These are phyloP conservation scores for Geodia barretti DNA, from an alignment of 37 sponge, comb jelly and placozoan species.

Conservation along the genomic window DNA sequence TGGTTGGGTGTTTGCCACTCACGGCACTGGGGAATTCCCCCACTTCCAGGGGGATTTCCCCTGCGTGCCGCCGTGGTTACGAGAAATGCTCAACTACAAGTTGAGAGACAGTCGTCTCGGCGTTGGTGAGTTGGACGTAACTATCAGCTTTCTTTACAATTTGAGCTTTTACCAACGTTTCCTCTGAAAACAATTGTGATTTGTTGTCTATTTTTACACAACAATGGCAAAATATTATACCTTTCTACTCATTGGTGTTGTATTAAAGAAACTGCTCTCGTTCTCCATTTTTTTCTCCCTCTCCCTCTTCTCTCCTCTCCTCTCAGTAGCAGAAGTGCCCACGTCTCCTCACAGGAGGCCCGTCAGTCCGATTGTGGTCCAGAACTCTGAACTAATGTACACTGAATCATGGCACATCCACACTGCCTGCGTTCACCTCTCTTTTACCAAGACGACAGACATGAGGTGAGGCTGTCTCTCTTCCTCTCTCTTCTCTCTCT, in stretches of 20 bases:
- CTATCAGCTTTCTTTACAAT: too few species aligned
- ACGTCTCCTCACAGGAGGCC: not conserved
- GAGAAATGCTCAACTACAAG: constrained; percentile 17
- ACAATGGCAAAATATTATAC: too few species aligned
- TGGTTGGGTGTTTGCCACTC: constrained; percentile 49
- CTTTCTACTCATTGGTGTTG: too few species aligned
- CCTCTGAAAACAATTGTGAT: too few species aligned
- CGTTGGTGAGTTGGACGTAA: not conserved
- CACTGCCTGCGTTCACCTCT: constrained; percentile 52
- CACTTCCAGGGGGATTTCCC: constrained; percentile 34
- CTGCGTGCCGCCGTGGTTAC: constrained; percentile 22
- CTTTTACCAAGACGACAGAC: constrained; percentile 50
- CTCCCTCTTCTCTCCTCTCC: too few species aligned
- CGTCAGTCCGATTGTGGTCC: not conserved
- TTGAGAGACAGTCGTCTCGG: not conserved
- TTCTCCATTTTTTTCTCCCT: too few species aligned
- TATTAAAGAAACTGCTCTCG: too few species aligned
- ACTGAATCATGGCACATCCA: constrained; percentile 57
- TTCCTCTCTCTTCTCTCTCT: too few species aligned
- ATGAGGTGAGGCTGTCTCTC: too few species aligned
- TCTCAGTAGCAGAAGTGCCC: not conserved
- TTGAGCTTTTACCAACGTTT: too few species aligned
- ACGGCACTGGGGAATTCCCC: constrained; percentile 48
- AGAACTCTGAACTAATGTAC: constrained; percentile 3
- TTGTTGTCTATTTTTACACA: too few species aligned